Base-by-base conservation (phyloP, 2,888 invertebrate genomes). In the Alviniconcha strummeri region DNA sequence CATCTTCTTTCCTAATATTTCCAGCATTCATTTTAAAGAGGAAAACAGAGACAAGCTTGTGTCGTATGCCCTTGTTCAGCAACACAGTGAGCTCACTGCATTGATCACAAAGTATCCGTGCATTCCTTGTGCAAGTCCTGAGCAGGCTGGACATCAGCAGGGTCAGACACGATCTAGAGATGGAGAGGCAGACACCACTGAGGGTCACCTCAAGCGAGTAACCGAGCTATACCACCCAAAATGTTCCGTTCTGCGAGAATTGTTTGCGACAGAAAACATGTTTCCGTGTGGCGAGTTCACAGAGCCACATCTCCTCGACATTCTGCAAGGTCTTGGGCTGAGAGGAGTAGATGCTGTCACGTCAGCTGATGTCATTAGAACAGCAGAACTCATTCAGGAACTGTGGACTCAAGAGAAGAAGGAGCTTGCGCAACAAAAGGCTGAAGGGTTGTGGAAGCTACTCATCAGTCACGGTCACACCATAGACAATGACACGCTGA, bases 81-180 rank as follows among this genome's bases (percentile, higher is more conserved):
- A 88, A 85, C 60, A 84, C 74, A 17, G 87, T 84, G 86, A 84
- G 83, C 56, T 91, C 84, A 80, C 88, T 84, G 78, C 87, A 83
- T 74, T 89, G 83, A 8, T 90, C 11, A 55, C 57, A 55, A 74
- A 72, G 7, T 82, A 87, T 90, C 60, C 90, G 90, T 17, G 88
- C 83, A 89, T 92, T 67, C 91, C 91, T 8, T 88, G 88, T 3
- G 67, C 89, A 89, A 1, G 81, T 77, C 52, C 84, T 90, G 9
- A 85, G 82, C 54, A 86, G 8, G 2, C 64, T 2, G n/a, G 64
- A 19, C 36, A 15, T 57, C 78, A 55, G 3, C 4, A 17, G 55
- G 57, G 90, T 54, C n/a, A n/a, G n/a, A n/a, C n/a, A n/a, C n/a
- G n/a, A n/a, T n/a, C n/a, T n/a, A n/a, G n/a, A n/a, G n/a, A n/a